These are phyloP conservation scores for Diaprepes abbreviatus DNA, from an alignment of 2,888 invertebrate species.

Conservation along the genomic window DNA sequence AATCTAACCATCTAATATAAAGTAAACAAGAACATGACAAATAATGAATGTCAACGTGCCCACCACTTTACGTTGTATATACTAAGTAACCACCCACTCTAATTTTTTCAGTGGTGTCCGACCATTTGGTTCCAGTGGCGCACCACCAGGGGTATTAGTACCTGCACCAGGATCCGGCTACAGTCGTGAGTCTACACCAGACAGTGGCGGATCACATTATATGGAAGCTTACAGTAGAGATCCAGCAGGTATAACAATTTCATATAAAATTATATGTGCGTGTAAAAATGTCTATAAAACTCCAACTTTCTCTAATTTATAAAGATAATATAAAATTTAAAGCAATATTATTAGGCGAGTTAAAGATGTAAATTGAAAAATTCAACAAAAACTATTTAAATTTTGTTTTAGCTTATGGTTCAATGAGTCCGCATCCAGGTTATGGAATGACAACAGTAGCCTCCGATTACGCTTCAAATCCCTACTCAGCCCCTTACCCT, in stretches of 20 bases:
- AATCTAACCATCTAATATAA: too few species aligned
- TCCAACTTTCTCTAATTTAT: too few species aligned
- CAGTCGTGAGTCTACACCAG: slow-evolving; percentile 90
- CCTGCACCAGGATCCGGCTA: slow-evolving; percentile 75
- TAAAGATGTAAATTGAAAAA: too few species aligned
- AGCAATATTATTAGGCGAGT: too few species aligned
- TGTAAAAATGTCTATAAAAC: too few species aligned
- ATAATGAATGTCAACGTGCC: too few species aligned
- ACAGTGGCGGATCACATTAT: slow-evolving; percentile 90
- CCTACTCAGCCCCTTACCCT: slow-evolving; percentile 73
- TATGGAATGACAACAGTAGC: slow-evolving; percentile 83
- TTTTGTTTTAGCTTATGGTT: slow-evolving; percentile 80
- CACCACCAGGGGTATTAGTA: slow-evolving; percentile 59
- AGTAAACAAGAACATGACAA: too few species aligned
- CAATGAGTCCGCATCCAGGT: slow-evolving; percentile 88
- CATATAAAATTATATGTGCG: too few species aligned
- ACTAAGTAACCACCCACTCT: too few species aligned
- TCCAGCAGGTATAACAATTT: slow-evolving; percentile 87
- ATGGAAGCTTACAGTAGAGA: slow-evolving; percentile 86
- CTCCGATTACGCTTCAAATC: slow-evolving; percentile 83
- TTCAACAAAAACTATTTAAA: too few species aligned
- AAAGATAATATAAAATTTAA: too few species aligned
- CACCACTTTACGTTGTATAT: too few species aligned
- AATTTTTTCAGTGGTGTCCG: slow-evolving; percentile 67
- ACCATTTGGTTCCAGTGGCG: slow-evolving; percentile 65